These are phyloP conservation scores for Chrysodeixis includens DNA, from an alignment of 2,888 invertebrate genomes.

Conservation along the genomic window DNA sequence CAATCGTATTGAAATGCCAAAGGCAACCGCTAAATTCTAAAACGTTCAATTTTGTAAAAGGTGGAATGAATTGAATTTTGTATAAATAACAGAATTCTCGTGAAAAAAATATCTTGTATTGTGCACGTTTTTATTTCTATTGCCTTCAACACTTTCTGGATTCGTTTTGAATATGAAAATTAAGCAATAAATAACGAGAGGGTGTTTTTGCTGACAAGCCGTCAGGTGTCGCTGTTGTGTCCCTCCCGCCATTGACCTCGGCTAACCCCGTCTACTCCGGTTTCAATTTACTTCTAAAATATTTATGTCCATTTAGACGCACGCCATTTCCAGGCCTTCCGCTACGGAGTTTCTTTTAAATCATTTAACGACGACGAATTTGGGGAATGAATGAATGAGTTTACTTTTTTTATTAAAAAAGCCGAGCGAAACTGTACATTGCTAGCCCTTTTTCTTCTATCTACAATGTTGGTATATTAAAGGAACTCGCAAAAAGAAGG, in stretches of 20 bases:
- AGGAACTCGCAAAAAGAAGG: too few relatives aligned
- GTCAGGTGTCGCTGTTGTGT: constrained; percentile 35
- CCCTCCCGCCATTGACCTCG: constrained; percentile 27
- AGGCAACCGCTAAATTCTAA: constrained; percentile 20
- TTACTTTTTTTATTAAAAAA: constrained; percentile 39
- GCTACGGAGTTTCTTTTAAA: constrained; percentile 60
- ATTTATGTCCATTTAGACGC: constrained; percentile 71
- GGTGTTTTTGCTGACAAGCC: constrained; percentile 49
- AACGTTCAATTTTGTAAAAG: constrained; percentile 21
- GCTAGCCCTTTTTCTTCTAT: neutral
- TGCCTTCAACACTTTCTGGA: neutral
- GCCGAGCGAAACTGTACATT: neutral
- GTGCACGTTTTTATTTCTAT: constrained; percentile 17
- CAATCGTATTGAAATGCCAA: constrained; percentile 44
- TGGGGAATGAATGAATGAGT: constrained; percentile 53
- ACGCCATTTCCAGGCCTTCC: constrained; percentile 61
- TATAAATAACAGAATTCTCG: constrained; percentile 31
- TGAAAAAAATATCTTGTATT: constrained; percentile 34
- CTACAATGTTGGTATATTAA: neutral
- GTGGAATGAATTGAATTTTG: constrained; percentile 23
- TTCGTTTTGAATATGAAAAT: constrained; percentile 37
- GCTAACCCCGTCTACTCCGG: constrained; percentile 43
- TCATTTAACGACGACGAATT: constrained; percentile 65
- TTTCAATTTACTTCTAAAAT: constrained; percentile 72
- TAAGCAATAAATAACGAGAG: constrained; percentile 42